Evolutionary conservation across 2,797 vertebrate genomes (phyloP).

Genomic region (Garrulus glandarius): DNA sequence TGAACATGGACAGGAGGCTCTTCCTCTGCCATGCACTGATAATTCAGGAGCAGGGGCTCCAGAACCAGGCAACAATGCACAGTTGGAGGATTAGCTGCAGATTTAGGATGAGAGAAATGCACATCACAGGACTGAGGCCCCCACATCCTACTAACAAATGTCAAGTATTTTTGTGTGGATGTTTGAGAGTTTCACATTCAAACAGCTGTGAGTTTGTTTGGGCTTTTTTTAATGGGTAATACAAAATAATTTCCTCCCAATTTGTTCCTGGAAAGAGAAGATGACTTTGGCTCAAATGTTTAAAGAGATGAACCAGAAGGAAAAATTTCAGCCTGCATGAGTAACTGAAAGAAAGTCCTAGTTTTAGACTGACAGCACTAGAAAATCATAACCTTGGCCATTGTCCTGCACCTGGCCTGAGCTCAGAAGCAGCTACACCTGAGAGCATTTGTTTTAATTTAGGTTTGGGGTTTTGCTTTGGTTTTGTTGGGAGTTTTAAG

Average conservation of each 20-base stretch:
- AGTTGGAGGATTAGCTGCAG: background rate
- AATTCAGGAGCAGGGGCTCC: background rate
- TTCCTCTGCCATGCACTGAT: background rate
- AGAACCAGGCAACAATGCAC: background rate
- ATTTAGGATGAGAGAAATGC: background rate
- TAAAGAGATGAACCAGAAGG: constrained; percentile 40
- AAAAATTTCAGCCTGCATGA: constrained; percentile 7
- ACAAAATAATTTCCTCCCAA: constrained; percentile 56
- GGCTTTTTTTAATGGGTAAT: background rate
- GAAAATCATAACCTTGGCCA: background rate
- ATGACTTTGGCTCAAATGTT: constrained; percentile 29
- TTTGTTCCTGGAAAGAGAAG: constrained; percentile 63
- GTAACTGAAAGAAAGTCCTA: background rate
- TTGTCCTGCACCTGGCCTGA: background rate
- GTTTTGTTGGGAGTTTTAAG: background rate
- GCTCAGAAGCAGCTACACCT: background rate
- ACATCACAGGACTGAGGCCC: background rate
- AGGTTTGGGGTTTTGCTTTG: background rate
- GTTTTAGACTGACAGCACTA: background rate
- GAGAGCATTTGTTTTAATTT: background rate
- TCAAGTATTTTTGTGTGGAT: background rate
- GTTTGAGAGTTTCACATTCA: background rate
- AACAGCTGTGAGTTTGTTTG: constrained; percentile 45
- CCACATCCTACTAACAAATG: background rate
- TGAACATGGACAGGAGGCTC: background rate